These are phyloP conservation scores for Emys orbicularis DNA, from an alignment of 2,797 vertebrate genomes.

Conservation along the genomic window DNA sequence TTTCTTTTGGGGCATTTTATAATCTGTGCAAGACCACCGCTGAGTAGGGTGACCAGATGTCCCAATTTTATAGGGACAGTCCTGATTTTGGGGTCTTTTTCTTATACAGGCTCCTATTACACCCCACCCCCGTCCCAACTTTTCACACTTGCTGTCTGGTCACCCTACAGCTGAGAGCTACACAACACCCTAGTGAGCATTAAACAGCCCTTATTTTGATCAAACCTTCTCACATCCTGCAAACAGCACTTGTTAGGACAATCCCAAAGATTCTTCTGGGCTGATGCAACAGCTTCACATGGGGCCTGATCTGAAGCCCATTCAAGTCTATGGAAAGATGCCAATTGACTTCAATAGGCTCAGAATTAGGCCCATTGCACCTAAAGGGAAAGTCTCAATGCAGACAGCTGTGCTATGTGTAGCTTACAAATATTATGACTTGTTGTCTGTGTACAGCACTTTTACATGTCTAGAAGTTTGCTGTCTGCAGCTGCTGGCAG, in stretches of 20 bases:
- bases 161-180: background rate
- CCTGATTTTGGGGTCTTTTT: too few species aligned
- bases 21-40: rapidly evolving
- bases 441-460: background rate
- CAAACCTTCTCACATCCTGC: background rate
- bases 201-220: background rate
- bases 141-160: too few species aligned
- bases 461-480: background rate
- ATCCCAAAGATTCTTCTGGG: background rate
- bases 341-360: background rate
- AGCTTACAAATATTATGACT: background rate
- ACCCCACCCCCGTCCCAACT: too few species aligned
- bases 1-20: background rate
- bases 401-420: background rate
- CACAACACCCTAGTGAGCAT: background rate
- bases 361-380: background rate
- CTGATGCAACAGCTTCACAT: background rate
- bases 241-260: background rate
- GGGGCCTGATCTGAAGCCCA: background rate
- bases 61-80: too few species aligned
- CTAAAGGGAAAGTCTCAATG: background rate
- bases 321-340: background rate
- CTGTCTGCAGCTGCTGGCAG: background rate
- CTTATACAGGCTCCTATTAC: too few species aligned
- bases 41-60: background rate